Conservation (phyloP, 1,140 invertebrate genomes). For the Monomorium pharaonis region DNA sequence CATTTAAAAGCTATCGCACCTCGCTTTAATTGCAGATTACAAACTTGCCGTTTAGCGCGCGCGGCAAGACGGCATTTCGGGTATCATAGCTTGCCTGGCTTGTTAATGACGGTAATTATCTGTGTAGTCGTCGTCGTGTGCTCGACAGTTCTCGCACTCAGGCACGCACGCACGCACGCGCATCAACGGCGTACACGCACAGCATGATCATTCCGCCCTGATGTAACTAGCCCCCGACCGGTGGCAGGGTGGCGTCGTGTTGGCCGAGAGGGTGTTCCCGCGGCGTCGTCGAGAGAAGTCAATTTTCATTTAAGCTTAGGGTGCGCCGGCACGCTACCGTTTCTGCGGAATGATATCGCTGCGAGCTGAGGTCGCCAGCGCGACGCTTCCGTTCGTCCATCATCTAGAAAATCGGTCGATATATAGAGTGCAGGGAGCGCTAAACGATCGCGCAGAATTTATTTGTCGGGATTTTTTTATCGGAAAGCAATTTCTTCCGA, state of each 20-base stretch:
- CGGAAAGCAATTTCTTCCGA: not conserved
- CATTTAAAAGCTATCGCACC: slow-evolving; percentile 47
- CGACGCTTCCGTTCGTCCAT: slow-evolving; percentile 33
- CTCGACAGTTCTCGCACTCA: not conserved
- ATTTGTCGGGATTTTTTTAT: not conserved
- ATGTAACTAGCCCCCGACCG: slow-evolving; percentile 31
- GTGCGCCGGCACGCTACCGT: slow-evolving; percentile 79
- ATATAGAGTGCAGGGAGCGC: not conserved
- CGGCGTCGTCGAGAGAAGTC: slow-evolving; percentile 74
- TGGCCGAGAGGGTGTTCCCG: slow-evolving; percentile 68
- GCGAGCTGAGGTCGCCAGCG: slow-evolving; percentile 20
- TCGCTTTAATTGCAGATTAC: slow-evolving; percentile 55
- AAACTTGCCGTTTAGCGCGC: slow-evolving; percentile 37
- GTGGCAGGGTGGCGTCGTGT: slow-evolving; percentile 37
- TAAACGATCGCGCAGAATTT: not conserved
- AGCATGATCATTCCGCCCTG: slow-evolving; percentile 47
- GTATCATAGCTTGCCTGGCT: slow-evolving; percentile 1
- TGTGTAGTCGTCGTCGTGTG: slow-evolving; percentile 33
- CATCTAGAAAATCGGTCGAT: slow-evolving; percentile 13
- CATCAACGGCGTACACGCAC: not conserved
- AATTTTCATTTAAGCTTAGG: slow-evolving; percentile 80
- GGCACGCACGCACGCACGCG: not conserved
- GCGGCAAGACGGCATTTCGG: slow-evolving; percentile 16
- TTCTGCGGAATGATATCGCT: slow-evolving; percentile 78
- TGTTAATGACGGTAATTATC: slow-evolving; percentile 59